Evolutionary conservation across 2,797 vertebrate species (phyloP).

Genomic region (Phylloscopus collybita): DNA sequence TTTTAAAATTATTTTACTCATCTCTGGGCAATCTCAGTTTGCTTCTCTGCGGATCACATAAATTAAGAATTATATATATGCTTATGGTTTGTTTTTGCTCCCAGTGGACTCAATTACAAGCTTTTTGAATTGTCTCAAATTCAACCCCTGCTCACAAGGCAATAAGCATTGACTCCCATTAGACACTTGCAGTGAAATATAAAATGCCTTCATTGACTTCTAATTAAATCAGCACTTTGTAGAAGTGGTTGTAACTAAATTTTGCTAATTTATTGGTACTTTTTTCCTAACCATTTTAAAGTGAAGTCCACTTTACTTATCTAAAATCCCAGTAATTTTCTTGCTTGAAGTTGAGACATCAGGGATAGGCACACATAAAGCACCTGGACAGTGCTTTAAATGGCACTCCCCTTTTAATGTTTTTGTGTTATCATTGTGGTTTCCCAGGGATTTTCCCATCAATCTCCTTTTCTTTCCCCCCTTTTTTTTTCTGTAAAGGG

Average conservation of each 20-base stretch:
- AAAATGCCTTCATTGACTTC: constrained; percentile 1
- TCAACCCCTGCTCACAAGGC: background rate
- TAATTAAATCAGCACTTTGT: background rate
- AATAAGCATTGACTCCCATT: background rate
- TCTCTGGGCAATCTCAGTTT: background rate
- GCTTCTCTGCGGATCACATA: background rate
- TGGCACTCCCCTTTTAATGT: background rate
- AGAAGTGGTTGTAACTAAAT: background rate
- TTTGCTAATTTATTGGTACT: background rate
- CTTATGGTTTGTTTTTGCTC: background rate
- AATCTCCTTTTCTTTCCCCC: background rate
- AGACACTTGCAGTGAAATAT: background rate
- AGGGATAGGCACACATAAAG: background rate
- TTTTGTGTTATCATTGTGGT: background rate
- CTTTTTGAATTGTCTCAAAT: background rate
- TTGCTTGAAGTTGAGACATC: background rate
- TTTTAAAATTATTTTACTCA: background rate
- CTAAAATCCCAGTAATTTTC: background rate
- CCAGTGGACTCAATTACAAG: background rate
- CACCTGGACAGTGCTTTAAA: background rate
- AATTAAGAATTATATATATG: background rate
- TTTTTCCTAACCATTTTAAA: background rate
- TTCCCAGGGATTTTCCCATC: background rate
- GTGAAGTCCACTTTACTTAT: background rate
- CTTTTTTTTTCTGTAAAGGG: background rate